Conservation (phyloP, 2,797 vertebrate genomes). For the Allobates femoralis region DNA sequence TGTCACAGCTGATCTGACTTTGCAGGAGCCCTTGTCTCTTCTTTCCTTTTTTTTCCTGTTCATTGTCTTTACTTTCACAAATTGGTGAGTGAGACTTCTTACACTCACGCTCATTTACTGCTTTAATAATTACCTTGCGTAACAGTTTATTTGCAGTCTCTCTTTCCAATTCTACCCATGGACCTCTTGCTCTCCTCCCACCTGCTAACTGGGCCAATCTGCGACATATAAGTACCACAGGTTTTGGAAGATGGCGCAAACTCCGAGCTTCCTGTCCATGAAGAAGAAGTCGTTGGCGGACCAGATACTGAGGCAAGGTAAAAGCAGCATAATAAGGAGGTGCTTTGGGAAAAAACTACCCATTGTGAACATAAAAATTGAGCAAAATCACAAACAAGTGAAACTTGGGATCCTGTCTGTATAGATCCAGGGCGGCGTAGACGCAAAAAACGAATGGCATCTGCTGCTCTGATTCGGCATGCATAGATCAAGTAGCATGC, state of each 20-base stretch:
- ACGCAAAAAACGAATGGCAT: slow-evolving; percentile 81
- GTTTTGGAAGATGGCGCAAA: slow-evolving; percentile 80
- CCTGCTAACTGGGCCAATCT: slow-evolving; percentile 76
- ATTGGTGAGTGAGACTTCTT: slow-evolving; percentile 10
- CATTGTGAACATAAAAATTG: slow-evolving; percentile 78
- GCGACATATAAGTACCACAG: slow-evolving; percentile 79
- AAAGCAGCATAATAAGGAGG: slow-evolving; percentile 69
- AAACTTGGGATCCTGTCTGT: slow-evolving; percentile 81
- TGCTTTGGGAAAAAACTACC: slow-evolving; percentile 71
- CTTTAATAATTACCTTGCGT: slow-evolving; percentile 42
- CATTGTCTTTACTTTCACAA: slow-evolving; percentile 44
- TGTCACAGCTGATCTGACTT: slow-evolving; percentile 55
- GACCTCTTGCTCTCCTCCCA: slow-evolving; percentile 69
- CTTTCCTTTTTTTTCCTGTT: slow-evolving; percentile 6
- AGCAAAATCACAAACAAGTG: slow-evolving; percentile 82
- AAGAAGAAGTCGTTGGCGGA: slow-evolving; percentile 77
- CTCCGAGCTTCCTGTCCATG: slow-evolving; percentile 80
- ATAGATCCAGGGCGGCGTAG: slow-evolving; percentile 81
- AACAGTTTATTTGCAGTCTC: slow-evolving; percentile 63
- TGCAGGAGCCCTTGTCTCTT: slow-evolving; percentile 43
- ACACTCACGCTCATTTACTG: slow-evolving; percentile 12
- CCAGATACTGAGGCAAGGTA: slow-evolving; percentile 79
- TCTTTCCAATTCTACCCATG: slow-evolving; percentile 74
- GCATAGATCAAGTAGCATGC: slow-evolving; percentile 84
- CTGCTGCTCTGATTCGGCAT: slow-evolving; percentile 79